Evolutionary conservation across 2,113 vertebrate species (phyloP), one percentile per base, ranked within the genome.

Genomic region (Colius striatus): DNA sequence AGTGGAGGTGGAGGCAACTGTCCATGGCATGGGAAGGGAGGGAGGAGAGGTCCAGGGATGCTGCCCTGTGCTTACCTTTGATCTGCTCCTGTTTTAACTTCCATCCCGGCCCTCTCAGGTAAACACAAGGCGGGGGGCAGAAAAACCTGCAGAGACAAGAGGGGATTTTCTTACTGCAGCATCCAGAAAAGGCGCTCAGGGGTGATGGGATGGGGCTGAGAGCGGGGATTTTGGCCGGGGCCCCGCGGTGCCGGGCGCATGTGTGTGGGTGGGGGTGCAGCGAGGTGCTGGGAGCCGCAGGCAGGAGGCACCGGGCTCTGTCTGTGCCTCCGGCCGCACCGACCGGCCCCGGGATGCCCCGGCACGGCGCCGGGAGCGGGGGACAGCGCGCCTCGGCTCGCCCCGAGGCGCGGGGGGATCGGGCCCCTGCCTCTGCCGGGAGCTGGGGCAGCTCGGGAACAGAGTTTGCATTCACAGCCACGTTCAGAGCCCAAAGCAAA

Each of bases 111-210:
- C 99, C 99, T 0, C 97, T 97, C 91, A 99, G 98, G 96, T 99
- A 99, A 86, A 99, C 99, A 57, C 99, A 99, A 18, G 99, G 99
- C 30, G 99, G 99, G 26, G 99, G 99, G 10, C 99, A 99, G 98
- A 99, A 99, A 96, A 99, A 99, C 96, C 99, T 99, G 96, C 26
- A 34, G 79, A 68, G 62, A 38, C 15, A 51, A 85, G 68, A 55
- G 7, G 34, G 11, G 10, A 2, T 38, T 26, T 68, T 54, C 29
- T 81, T 47, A 66, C 23, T 38, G 51, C 17, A 61, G 41, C 41
- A 29, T 32, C 53, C 54, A 27, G 27, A 16, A 72, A 70, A 66
- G 25, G 29, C 50, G 13, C 70, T 71, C 0, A 0, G 55, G 32
- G 30, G 11, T 1, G n/a, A 32, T 2, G 18, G 57, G 13, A 16